Base-by-base conservation (phyloP, 2,888 invertebrate species). In the Keiferia lycopersicella region DNA sequence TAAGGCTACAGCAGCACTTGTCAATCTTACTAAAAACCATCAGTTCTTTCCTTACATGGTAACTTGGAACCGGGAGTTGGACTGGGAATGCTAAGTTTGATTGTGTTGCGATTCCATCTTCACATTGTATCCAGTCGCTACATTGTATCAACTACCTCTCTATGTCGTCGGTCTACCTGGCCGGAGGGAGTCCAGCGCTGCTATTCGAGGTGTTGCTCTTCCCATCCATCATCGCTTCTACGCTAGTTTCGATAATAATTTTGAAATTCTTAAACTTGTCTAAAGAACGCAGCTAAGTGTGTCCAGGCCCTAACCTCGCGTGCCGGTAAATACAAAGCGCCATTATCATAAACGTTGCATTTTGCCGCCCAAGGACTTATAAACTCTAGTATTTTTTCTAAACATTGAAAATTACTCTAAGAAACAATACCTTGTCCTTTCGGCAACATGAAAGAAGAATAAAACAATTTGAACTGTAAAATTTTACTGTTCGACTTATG, bases 281-380 rank as follows among this genome's bases (percentile, higher is more conserved):
- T 20, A 50, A 22, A 56, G 30, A 22, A 22, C 14, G 30, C 22
- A 12, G 22, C 26, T 53, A 11, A 26, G 12, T 56, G 56, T 30
- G 56, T 14, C 14, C 56, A 10, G 26, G 30, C 56, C 56, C 26
- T 30, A 30, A 56, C n/a, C 26, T 58, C 22, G 58, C 58, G 58
- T 58, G 58, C 34, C 58, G 39, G 58, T 58, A 58, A 58, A 16
- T 58, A 58, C 58, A 58, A 58, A 58, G 56, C 30, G 14, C 16
- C 14, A 51, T 51, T 51, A 51, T 51, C 8, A 51, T 56, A 56
- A 56, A 56, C 56, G 58, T 58, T 58, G 58, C 58, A 58, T 58
- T 58, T 58, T n/a, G 38, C 53, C 39, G 38, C 38, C 34, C 58
- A 58, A 58, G 58, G 58, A 58, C 58, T 38, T 10, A 38, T 10